Percentiles rank a stretch among this genome's conserved stretches.
Conservation (phyloP, 2,797 vertebrate genomes). For the Periparus ater region DNA sequence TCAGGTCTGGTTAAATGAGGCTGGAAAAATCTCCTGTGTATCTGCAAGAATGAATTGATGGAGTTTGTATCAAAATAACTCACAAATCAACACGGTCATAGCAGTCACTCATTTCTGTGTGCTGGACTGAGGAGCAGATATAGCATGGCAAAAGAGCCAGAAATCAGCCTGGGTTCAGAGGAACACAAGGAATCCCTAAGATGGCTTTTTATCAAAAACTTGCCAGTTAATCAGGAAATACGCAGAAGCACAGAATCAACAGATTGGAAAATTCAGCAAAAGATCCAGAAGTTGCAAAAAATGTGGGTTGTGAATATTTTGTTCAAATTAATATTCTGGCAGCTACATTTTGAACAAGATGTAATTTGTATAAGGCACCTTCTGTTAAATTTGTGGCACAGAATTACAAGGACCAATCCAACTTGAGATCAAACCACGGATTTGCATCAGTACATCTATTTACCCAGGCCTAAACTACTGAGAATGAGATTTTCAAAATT, state of each 20-base stretch:
- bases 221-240: conserved; percentile 28
- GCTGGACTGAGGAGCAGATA: not conserved
- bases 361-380: conserved; percentile 74
- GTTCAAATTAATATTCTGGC: conserved; percentile 80
- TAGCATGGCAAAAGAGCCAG: conserved; percentile 11
- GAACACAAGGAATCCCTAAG: not conserved
- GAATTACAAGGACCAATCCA: conserved; percentile 63
- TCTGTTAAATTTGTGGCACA: conserved; percentile 73
- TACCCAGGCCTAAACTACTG: conserved; percentile 3
- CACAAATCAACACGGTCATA: not conserved
- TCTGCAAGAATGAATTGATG: not conserved
- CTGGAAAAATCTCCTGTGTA: not conserved
- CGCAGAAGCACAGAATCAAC: conserved; percentile 43
- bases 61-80: not conserved
- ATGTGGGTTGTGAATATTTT: conserved; percentile 61
- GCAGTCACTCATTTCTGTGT: not conserved
- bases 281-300: conserved; percentile 58
- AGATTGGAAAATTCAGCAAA: conserved; percentile 65
- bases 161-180: not conserved
- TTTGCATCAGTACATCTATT: conserved; percentile 51
- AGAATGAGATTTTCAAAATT: conserved; percentile 7
- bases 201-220: not conserved
- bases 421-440: conserved; percentile 63
- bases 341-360: conserved; percentile 74
- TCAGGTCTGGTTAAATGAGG: not conserved